These are phyloP conservation scores for Latheticus oryzae DNA, from an alignment of 2,888 invertebrate genomes.

Conservation along the genomic window DNA sequence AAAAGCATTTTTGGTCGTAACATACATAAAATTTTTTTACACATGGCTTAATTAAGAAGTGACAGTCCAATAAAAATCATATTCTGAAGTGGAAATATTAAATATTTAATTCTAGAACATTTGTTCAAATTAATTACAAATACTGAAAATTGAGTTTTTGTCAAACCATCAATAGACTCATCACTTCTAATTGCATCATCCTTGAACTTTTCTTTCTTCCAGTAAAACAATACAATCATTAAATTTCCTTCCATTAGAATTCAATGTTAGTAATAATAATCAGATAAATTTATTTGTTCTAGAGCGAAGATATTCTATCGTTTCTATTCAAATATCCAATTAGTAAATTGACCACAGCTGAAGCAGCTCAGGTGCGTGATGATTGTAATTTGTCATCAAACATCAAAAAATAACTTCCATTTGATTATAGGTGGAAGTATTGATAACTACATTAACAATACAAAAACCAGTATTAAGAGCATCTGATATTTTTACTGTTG, in stretches of 20 bases:
- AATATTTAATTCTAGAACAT: no score
- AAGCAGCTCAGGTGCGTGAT: constrained; percentile 52
- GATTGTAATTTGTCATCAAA: constrained; percentile 8
- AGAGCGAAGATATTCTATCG: constrained; percentile 56
- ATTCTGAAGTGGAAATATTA: no score
- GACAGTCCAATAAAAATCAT: no score
- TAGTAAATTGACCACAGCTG: constrained; percentile 51
- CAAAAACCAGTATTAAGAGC: constrained; percentile 55
- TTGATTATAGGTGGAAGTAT: constrained; percentile 44
- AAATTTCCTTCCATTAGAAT: constrained; percentile 30
- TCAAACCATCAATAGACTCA: no score
- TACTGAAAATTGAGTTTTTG: no score
- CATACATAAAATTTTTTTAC: no score
- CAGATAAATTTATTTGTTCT: constrained; percentile 46
- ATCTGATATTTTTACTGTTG: constrained; percentile 56
- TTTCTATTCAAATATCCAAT: constrained; percentile 56
- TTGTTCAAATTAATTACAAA: no score
- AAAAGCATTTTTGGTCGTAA: no score
- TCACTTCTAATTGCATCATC: constrained; percentile 12
- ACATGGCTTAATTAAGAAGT: no score
- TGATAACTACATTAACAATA: constrained; percentile 50
- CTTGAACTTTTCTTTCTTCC: no score
- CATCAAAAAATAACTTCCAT: constrained; percentile 7
- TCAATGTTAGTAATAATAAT: no score
- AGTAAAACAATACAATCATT: constrained; percentile 29